Base-by-base conservation (phyloP, 1,140 invertebrate genomes). In the Drosophila tsacasi region DNA sequence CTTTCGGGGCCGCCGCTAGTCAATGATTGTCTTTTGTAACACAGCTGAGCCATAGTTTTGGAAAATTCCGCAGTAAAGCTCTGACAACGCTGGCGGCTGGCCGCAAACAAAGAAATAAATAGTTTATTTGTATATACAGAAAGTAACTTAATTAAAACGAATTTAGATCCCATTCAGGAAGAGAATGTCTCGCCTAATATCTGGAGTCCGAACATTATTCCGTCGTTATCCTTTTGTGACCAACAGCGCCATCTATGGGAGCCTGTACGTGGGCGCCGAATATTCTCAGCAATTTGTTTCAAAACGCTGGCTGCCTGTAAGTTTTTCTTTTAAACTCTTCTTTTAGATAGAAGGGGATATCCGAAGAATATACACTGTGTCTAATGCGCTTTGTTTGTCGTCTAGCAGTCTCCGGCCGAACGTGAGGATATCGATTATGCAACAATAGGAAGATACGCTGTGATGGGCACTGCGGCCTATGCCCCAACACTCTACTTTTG, bases 181-280 rank as follows among this genome's bases (percentile, higher is more conserved):
- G 35, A 69, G 39, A 39, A 86, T 86, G 83, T 75, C 84, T 50
- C 76, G 85, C 6, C 46, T 90, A 44, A 50, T 78, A 57, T 67
- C 72, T 17, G 72, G 57, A 50, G 81, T 79, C 17, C 80, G 74
- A 30, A 72, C 69, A 17, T 62, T 93, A 39, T 94, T 95, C 42
- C 91, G 93, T 52, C 93, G 91, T 52, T 84, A 94, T 81, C 97
- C 97, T 0, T 90, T 97, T 23, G 67, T 96, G 15, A 95, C 96
- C 40, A 97, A 97, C 91, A 95, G 95, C n/a, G 82, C 94, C 2
- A 94, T 97, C 8, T 97, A 97, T 91, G 97, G 96, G 13, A 94
- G 95, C 1, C 95, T 97, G 80, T 97, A 97, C 86, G 95, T 95
- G 1, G 95, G 95, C 5, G 97, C 97, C 1, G 97, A 97, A 89